A percentile compares a stretch with the other conserved stretches of the same genome.
Conservation (phyloP, 2,113 vertebrate species). For the Mobula hypostoma region DNA sequence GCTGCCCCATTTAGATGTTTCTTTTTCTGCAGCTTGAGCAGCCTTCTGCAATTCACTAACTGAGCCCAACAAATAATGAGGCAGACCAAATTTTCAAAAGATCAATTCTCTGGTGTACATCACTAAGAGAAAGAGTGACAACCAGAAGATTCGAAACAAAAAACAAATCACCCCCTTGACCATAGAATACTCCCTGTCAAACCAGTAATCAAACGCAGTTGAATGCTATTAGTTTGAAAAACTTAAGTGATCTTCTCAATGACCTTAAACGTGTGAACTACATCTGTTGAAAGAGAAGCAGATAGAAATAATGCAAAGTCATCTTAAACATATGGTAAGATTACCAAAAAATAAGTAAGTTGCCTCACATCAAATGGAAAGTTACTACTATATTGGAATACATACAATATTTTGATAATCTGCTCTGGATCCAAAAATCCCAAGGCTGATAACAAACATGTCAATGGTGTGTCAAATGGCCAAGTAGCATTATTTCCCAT, state of each 20-base stretch:
- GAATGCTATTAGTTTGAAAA: neutral
- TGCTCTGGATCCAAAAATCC: neutral
- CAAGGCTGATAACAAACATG: conserved; percentile 15
- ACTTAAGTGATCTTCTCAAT: neutral
- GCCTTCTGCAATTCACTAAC: neutral
- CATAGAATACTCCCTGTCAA: neutral
- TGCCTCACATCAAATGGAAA: neutral
- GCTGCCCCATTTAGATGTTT: neutral
- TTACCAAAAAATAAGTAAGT: neutral
- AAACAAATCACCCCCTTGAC: neutral
- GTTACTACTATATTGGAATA: neutral
- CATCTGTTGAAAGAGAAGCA: neutral
- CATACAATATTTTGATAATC: neutral
- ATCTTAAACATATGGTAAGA: neutral
- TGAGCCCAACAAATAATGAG: neutral
- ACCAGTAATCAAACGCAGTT: neutral
- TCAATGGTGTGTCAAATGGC: neutral
- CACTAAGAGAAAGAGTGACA: neutral
- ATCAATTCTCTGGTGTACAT: neutral
- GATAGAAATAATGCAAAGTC: neutral
- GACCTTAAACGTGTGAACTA: neutral
- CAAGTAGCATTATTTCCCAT: neutral
- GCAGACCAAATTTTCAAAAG: neutral
- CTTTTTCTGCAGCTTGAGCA: neutral
- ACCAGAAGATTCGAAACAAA: neutral